phyloP scores from a whole-genome alignment of 2,888 invertebrate species.

The Apamea monoglypha region DNA sequence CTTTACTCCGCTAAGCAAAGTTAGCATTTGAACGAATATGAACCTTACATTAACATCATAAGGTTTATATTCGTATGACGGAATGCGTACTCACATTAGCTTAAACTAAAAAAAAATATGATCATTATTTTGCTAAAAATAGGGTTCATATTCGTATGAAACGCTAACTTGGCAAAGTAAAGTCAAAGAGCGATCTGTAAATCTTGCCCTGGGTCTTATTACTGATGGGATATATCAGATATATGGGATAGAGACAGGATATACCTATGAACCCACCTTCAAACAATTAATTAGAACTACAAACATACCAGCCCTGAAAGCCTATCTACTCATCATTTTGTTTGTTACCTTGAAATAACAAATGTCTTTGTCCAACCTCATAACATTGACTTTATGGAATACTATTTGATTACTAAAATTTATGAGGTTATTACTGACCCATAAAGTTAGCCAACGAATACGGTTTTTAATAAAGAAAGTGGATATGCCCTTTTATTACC shows the following conservation, averaged over 20 bases:
- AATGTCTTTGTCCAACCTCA: not conserved
- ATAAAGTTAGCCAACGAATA: not conserved
- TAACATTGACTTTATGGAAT: not conserved
- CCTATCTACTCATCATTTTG: not conserved
- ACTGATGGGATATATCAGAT: not conserved
- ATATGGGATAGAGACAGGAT: not conserved
- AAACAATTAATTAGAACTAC: not conserved
- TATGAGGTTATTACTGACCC: not conserved
- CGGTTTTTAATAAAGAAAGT: constrained; percentile 1
- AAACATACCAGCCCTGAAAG: not conserved
- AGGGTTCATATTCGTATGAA: not conserved
- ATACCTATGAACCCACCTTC: not conserved
- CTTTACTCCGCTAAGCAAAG: not conserved
- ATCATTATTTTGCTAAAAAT: not conserved
- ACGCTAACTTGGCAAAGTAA: not conserved
- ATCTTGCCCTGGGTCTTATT: not conserved
- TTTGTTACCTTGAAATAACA: not conserved
- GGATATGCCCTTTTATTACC: not conserved
- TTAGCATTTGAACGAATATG: not conserved
- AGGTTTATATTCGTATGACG: too few relatives aligned
- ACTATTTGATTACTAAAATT: not conserved
- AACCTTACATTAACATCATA: not conserved
- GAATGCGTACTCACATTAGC: not conserved
- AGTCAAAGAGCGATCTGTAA: not conserved
- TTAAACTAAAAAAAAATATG: not conserved